Evolutionary conservation across 2,113 vertebrate genomes (phyloP).

Genomic region (Pygathrix nemaeus): DNA sequence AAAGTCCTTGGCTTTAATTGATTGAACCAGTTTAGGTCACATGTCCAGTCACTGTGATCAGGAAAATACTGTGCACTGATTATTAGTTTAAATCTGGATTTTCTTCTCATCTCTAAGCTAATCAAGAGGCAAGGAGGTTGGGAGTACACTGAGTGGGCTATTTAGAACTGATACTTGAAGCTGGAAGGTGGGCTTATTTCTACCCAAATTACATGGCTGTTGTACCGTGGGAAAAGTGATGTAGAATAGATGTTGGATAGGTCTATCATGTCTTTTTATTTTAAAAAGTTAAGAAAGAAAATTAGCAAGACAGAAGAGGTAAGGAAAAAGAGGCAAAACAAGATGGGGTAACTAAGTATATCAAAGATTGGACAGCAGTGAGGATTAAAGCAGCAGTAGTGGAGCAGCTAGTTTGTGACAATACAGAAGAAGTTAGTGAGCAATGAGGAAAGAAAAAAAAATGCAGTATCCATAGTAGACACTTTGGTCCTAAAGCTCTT

Average conservation of each 20-base stretch:
- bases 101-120: background rate
- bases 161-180: background rate
- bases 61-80: background rate
- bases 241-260: background rate
- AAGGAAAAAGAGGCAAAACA: background rate
- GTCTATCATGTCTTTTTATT: background rate
- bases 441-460: background rate
- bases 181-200: background rate
- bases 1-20: background rate
- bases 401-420: background rate
- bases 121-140: background rate
- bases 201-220: background rate
- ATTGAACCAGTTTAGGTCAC: background rate
- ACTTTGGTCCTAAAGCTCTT: background rate
- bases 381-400: background rate
- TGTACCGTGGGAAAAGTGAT: background rate
- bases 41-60: background rate
- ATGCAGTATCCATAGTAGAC: background rate
- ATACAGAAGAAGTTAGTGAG: background rate
- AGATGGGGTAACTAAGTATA: background rate
- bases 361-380: background rate
- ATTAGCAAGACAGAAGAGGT: background rate
- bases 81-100: background rate
- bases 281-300: background rate
- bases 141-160: background rate